Evolutionary conservation across 2,888 invertebrate species (phyloP), one percentile per base, ranked within the genome.

Genomic region (Drosophila greeni): DNA sequence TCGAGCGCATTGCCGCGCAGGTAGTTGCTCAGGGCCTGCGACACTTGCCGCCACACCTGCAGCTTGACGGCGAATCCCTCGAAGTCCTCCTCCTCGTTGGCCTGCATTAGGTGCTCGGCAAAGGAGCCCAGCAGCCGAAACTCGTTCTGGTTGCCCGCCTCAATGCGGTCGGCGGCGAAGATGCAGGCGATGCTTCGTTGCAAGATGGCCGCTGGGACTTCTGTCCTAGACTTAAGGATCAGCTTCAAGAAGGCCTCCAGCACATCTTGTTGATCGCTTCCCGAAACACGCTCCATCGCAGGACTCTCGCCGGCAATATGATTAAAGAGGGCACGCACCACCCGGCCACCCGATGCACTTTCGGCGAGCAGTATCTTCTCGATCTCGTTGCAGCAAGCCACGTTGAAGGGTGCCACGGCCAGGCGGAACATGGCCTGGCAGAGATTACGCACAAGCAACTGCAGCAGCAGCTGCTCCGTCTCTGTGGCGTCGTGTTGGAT

Each of bases 1-100:
- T 84, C 77, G 20, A 86, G 76, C 0, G 76, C 40, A 48, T 79
- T 74, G 6, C 75, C 72, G 2, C 77, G 73, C 26, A 87, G 69
- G 55, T 82, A 83, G 20, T 62, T 74, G 0, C 78, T 57, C 33
- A 87, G 42, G 2, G 75, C 72, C 6, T 64, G 58, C 0, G 87
- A 81, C 3, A 88, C 55, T 16, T 80, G 75, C 6, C 82, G 81
- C 88, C 88, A 88, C 18, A 87, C 77, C 5, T 74, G 53, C 11
- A 88, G 51, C 64, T 84, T 86, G 0, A 85, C 69, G 4, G 70
- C 73, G 31, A 86, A 86, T 9, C 76, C 70, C 23, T 80, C 85
- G 54, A 76, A 83, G 36, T 83, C 76, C 37, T 87, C 86, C 29
- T 83, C 85, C 16, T 86, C 85, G 45, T 75, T 76, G 45, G 64